Base-by-base conservation (phyloP, 2,888 invertebrate species). In the Ochropleura plecta region DNA sequence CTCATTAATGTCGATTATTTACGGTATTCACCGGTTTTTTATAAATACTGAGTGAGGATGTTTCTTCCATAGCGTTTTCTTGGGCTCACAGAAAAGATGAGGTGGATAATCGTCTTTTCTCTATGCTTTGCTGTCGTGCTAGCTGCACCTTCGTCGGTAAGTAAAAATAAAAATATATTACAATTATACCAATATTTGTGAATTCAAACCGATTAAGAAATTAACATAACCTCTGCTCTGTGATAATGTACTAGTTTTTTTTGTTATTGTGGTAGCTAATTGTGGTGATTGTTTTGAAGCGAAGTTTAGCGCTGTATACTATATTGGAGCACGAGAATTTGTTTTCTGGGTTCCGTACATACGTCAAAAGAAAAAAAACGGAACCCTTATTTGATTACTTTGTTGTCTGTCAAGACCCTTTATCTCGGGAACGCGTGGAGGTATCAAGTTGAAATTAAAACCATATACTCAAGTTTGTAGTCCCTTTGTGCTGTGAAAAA, bases 1-100 rank as follows among this genome's bases (percentile, higher is more conserved):
- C 60, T 88, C 70, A 91, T 91, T 91, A 90, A 80, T 70, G 85
- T 78, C 79, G 83, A 91, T 92, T 92, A 75, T 86, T 65, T 73
- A 90, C 84, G 88, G 87, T 51, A 72, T 74, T 75, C 75, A 69
- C 74, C 44, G 67, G 73, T 78, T 77, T 83, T 81, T 77, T 76
- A 86, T 90, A 88, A 78, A 84, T 82, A 77, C 59, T 67, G 73
- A n/a, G 72, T 74, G 49, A 44, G 18, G 57, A 55, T 65, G 70
- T 64, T 59, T 9, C 9, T n/a, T 64, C 46, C 16, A 55, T 66
- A 79, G 73, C 74, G 70, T 82, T 78, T 80, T 66, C 65, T 81
- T 71, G 72, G 44, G 82, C 76, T 79, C 53, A 63, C 70, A 69
- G 76, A 66, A 49, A 86, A 60, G 40, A 92, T 92, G 92, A 89